Percentiles rank a stretch among this genome's conserved stretches.
Evolutionary conservation across 2,888 invertebrate species (phyloP).

Genomic region (Corythucha ciliata): DNA sequence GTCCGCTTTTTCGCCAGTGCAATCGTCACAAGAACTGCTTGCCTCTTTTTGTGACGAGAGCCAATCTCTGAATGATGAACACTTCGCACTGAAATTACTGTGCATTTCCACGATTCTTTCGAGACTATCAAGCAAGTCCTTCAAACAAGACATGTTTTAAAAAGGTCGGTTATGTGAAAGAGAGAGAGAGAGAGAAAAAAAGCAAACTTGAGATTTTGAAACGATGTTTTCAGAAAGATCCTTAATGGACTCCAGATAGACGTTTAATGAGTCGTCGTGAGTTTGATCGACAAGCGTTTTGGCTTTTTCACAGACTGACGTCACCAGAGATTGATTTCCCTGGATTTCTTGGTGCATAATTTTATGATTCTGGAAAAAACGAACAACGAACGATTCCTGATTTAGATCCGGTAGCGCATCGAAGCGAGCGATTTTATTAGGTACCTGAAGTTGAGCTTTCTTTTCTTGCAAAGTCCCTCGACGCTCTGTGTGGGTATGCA

Average conservation of each 20-base stretch:
- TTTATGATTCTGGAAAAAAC: conserved; percentile 64
- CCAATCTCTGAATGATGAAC: conserved; percentile 74
- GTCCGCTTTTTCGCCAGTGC: conserved; percentile 74
- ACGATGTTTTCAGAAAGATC: conserved; percentile 81
- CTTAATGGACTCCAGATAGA: conserved; percentile 79
- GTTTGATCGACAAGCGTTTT: conserved; percentile 83
- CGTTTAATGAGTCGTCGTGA: conserved; percentile 75
- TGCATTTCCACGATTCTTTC: conserved; percentile 81
- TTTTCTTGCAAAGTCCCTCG: conserved; percentile 75
- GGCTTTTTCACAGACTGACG: conserved; percentile 86
- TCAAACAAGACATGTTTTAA: conserved; percentile 19
- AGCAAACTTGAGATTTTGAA: conserved; percentile 58
- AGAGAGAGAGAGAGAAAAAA: neutral
- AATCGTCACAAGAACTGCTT: conserved; percentile 68
- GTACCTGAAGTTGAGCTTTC: conserved; percentile 68
- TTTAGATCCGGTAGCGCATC: neutral
- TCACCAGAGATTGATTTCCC: conserved; percentile 79
- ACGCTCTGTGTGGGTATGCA: conserved; percentile 78
- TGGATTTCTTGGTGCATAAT: conserved; percentile 91
- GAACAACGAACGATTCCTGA: neutral
- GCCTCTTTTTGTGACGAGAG: conserved; percentile 69
- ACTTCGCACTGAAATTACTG: conserved; percentile 63
- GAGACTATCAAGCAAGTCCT: conserved; percentile 68
- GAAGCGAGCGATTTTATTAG: conserved; percentile 42
- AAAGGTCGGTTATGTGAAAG: neutral